Base-by-base conservation (phyloP, 2,113 vertebrate genomes). In the Ophthalmolycus amberensis region DNA sequence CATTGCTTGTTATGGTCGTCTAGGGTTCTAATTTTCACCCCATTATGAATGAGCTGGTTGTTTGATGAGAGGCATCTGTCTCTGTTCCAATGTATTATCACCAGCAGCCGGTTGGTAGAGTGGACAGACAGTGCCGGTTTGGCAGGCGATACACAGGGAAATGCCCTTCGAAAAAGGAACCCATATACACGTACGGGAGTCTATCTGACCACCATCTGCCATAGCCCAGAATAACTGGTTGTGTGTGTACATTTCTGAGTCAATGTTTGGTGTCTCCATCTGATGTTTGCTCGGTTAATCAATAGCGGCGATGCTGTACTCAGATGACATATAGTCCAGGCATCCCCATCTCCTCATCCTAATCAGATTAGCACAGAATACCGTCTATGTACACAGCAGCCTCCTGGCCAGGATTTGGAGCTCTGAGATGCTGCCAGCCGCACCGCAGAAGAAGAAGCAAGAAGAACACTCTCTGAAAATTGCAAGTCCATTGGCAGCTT, bases 301-400 rank as follows among this genome's bases (percentile, higher is more conserved):
- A 88, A 88, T 91, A 84, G 59, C 37, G 9, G 71, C 37, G 81
- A 88, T 85, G 86, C 72, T 89, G 83, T 75, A 79, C 79, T 88
- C 71, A 62, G 88, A 89, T 86, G 88, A 88, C 88, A 89, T 78
- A 86, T 76, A 88, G 88, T 91, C 71, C 82, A 76, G 78, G 73
- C 78, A 60, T 79, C 83, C 80, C 75, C 80, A 82, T 91, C 91
- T 80, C 64, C 50, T 79, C 71, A 29, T 58, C 56, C 81, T 88
- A 87, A 93, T 91, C 90, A 91, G 92, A 91, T 94, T 91, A 93
- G 82, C 83, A 83, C 67, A 72, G 85, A 92, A 88, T 73, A 76
- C 48, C 66, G 82, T 77, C 80, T 86, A 75, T 88, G 90, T 83
- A 86, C 71, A 93, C 84, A 83, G 22, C 7, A 59, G 82, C 89